Evolutionary conservation across 2,797 vertebrate species (phyloP).

Genomic region (Fringilla coelebs): DNA sequence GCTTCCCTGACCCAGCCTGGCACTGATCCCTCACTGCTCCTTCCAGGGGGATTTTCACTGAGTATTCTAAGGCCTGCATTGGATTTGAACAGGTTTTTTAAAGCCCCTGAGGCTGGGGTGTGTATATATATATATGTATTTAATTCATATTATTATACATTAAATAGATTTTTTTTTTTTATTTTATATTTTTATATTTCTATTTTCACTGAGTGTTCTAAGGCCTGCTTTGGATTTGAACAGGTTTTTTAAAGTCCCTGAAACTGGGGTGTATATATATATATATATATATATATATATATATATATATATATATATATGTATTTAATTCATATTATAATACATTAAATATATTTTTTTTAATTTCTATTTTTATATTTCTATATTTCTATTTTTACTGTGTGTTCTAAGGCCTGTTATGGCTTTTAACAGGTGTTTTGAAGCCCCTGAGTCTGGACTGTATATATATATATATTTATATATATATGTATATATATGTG

Average conservation of each 20-base stretch:
- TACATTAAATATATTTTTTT: not conserved
- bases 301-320: too few relatives aligned
- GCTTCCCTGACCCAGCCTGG: not conserved
- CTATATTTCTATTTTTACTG: too few relatives aligned
- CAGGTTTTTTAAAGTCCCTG: not conserved
- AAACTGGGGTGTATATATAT: not conserved
- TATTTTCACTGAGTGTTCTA: not conserved
- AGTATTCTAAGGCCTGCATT: too few relatives aligned
- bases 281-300: not conserved
- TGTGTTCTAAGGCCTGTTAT: too few relatives aligned
- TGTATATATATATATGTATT: not conserved
- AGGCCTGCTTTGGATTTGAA: not conserved
- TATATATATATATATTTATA: too few relatives aligned
- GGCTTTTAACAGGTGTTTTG: too few relatives aligned
- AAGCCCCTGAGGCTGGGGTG: not conserved
- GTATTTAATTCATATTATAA: too few relatives aligned
- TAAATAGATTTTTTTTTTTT: not conserved
- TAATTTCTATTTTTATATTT: too few relatives aligned
- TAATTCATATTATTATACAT: not conserved
- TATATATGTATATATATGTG: too few relatives aligned
- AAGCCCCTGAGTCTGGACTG: too few relatives aligned
- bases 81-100: not conserved
- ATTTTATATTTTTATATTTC: not conserved
- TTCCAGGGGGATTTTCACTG: not conserved
- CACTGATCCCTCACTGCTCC: not conserved